Evolutionary conservation across 2,797 vertebrate genomes (phyloP).

Genomic region (Falco biarmicus): DNA sequence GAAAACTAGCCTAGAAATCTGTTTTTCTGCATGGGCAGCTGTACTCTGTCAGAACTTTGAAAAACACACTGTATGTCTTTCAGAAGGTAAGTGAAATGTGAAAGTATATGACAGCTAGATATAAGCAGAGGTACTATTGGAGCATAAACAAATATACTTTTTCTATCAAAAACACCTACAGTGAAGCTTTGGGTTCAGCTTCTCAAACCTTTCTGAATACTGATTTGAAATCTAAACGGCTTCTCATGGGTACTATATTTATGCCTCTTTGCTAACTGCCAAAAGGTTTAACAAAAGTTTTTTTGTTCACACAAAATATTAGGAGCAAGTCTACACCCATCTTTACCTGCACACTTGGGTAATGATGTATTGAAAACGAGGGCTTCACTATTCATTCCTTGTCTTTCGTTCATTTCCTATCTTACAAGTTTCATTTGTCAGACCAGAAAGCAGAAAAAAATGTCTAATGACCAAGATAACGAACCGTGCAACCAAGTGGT

Average conservation of each 20-base stretch:
- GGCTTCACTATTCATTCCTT: background rate
- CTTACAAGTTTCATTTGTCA: background rate
- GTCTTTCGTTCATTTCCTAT: background rate
- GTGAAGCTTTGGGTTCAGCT: background rate
- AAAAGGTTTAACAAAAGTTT: background rate
- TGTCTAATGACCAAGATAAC: background rate
- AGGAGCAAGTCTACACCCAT: background rate
- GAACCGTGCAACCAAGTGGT: background rate
- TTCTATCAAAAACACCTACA: background rate
- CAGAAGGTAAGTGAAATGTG: conserved; percentile 23
- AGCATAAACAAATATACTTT: conserved; percentile 14
- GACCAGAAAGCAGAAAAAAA: background rate
- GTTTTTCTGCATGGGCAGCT: conserved; percentile 15
- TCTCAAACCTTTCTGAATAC: background rate
- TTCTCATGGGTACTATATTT: background rate
- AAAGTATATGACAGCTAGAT: conserved; percentile 4
- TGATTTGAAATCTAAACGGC: background rate
- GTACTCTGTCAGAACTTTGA: conserved; percentile 7
- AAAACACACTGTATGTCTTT: background rate
- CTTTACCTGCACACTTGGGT: background rate
- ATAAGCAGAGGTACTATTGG: background rate
- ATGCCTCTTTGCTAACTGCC: background rate
- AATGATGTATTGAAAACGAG: background rate
- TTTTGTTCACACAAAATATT: background rate
- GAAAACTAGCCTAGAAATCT: background rate